A percentile compares a stretch with the other conserved stretches of the same genome.
Evolutionary conservation across 2,113 vertebrate genomes (phyloP).

Genomic region (Ifrita kowaldi): DNA sequence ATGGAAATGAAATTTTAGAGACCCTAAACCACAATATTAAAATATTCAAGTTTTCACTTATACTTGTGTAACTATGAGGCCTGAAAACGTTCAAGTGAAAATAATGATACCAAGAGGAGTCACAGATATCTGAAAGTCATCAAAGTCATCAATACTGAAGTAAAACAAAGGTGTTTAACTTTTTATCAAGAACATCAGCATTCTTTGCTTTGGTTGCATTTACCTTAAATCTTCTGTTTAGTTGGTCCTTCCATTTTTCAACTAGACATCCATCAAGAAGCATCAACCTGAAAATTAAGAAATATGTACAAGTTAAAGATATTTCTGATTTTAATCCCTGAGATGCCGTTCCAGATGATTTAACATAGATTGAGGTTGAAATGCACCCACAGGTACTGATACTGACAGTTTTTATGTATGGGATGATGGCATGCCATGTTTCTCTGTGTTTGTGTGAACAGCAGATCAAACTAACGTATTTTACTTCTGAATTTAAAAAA

Average conservation of each 20-base stretch:
- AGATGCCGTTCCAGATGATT: neutral
- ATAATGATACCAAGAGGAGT: neutral
- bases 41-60: neutral
- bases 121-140: neutral
- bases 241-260: slow-evolving; percentile 81
- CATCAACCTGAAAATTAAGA: slow-evolving; percentile 74
- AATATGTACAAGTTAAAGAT: neutral
- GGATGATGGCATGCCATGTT: neutral
- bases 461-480: neutral
- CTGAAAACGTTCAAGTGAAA: neutral
- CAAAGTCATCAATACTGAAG: neutral
- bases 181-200: neutral
- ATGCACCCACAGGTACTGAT: neutral
- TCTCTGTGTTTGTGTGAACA: neutral
- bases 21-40: neutral
- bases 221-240: slow-evolving; percentile 80
- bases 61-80: neutral
- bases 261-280: slow-evolving; percentile 82
- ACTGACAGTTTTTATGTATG: neutral
- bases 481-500: neutral
- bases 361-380: neutral
- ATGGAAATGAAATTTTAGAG: neutral
- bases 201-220: neutral
- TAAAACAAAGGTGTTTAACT: neutral
- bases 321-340: neutral